Evolutionary conservation across 2,113 vertebrate genomes (phyloP).

Genomic region (Melanocharis versteri): DNA sequence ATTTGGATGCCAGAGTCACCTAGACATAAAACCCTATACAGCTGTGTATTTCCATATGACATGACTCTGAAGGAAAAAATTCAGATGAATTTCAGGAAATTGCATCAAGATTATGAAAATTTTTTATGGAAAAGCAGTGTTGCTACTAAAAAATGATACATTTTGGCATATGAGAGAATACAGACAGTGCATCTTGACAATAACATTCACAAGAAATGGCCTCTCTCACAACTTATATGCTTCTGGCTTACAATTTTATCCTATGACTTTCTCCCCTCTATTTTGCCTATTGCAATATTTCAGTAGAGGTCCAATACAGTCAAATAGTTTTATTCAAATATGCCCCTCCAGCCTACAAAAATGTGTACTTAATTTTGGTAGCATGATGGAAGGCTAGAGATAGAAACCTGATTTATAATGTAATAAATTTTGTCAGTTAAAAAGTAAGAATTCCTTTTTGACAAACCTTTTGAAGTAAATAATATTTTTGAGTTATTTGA

Average conservation of each 20-base stretch:
- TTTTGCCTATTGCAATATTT: neutral
- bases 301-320: neutral
- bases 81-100: neutral
- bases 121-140: neutral
- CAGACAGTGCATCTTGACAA: neutral
- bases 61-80: neutral
- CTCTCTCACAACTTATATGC: fast-evolving
- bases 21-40: neutral
- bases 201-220: neutral
- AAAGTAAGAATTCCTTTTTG: neutral
- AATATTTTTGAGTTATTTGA: neutral
- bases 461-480: neutral
- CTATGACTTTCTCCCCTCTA: fast-evolving
- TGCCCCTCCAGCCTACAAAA: neutral
- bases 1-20: neutral
- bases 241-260: neutral
- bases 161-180: neutral
- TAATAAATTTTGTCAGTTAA: neutral
- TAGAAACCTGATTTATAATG: neutral
- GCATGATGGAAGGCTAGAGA: neutral
- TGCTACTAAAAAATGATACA: neutral
- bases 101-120: neutral
- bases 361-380: fast-evolving
- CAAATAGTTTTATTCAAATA: neutral
- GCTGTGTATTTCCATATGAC: neutral